phyloP scores from a whole-genome alignment of 1,140 invertebrate genomes.

The Limonius californicus region DNA sequence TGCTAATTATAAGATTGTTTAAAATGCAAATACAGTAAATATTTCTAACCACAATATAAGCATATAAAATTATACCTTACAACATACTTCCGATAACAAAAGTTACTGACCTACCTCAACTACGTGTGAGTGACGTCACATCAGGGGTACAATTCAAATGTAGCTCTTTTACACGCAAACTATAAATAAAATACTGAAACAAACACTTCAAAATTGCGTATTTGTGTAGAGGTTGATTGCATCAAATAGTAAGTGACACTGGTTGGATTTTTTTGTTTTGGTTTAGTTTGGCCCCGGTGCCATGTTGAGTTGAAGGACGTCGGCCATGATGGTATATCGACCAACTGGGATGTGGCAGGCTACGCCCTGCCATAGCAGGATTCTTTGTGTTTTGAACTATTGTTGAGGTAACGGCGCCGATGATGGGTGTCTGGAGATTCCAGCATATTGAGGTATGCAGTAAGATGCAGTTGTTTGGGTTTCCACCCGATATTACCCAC shows the following conservation, averaged over 20 bases:
- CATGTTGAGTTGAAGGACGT: conserved; percentile 17
- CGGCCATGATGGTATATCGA: conserved; percentile 23
- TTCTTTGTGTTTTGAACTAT: neutral
- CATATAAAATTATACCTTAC: neutral
- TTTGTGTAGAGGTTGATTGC: conserved; percentile 19
- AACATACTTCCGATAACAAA: neutral
- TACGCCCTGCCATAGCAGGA: conserved; percentile 21
- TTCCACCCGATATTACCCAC: too few species aligned
- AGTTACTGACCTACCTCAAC: conserved; percentile 10
- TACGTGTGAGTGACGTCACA: neutral
- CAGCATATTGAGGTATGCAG: too few species aligned
- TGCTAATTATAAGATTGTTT: too few species aligned
- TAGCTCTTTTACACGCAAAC: neutral
- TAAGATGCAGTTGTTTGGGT: too few species aligned
- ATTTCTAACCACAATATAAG: too few species aligned
- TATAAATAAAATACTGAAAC: conserved; percentile 7
- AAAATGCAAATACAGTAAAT: too few species aligned
- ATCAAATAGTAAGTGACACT: conserved; percentile 24
- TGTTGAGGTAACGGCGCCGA: neutral
- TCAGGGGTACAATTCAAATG: neutral
- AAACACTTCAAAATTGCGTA: conserved; percentile 2
- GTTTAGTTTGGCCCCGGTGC: conserved; percentile 21
- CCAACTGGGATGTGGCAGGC: conserved; percentile 18
- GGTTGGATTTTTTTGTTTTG: conserved; percentile 20
- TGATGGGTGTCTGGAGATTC: too few species aligned